Conservation (phyloP, 2,113 vertebrate genomes). For the Polypterus bichir region DNA sequence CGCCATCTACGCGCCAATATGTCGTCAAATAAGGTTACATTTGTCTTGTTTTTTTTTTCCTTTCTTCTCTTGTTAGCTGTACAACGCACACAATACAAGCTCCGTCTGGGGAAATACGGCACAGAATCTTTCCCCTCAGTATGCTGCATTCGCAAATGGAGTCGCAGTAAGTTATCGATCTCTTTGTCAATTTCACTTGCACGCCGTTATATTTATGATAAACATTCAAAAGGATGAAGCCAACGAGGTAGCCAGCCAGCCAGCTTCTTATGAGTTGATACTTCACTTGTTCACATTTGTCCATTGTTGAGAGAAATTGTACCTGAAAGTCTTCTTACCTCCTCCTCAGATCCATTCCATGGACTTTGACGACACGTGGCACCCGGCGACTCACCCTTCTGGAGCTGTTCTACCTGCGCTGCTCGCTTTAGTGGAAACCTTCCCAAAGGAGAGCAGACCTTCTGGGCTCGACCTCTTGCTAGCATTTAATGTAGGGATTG, state of each 20-base stretch:
- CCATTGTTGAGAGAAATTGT: too few relatives aligned
- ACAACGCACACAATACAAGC: constrained; percentile 54
- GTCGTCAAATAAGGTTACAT: background rate
- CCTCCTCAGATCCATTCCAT: constrained; percentile 73
- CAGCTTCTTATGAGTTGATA: too few relatives aligned
- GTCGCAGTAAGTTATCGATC: constrained; percentile 62
- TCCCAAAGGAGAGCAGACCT: constrained; percentile 39
- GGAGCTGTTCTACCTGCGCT: constrained; percentile 69
- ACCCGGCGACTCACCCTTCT: constrained; percentile 91
- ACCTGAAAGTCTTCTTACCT: too few relatives aligned
- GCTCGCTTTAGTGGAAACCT: constrained; percentile 59
- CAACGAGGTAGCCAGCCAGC: too few relatives aligned
- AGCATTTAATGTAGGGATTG: constrained; percentile 81
- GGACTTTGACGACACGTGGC: constrained; percentile 93
- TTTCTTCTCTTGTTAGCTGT: constrained; percentile 43
- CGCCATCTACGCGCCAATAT: background rate
- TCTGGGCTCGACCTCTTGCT: constrained; percentile 76
- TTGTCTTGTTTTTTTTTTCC: background rate
- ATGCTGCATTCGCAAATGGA: constrained; percentile 80
- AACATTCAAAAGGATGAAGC: too few relatives aligned
- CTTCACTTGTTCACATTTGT: too few relatives aligned
- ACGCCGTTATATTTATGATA: too few relatives aligned
- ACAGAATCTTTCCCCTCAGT: constrained; percentile 55
- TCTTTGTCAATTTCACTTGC: too few relatives aligned
- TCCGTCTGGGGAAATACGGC: constrained; percentile 64